Evolutionary conservation across 2,797 vertebrate genomes (phyloP), one percentile per base, ranked within the genome.

Genomic region (Sebastes matsubarae): DNA sequence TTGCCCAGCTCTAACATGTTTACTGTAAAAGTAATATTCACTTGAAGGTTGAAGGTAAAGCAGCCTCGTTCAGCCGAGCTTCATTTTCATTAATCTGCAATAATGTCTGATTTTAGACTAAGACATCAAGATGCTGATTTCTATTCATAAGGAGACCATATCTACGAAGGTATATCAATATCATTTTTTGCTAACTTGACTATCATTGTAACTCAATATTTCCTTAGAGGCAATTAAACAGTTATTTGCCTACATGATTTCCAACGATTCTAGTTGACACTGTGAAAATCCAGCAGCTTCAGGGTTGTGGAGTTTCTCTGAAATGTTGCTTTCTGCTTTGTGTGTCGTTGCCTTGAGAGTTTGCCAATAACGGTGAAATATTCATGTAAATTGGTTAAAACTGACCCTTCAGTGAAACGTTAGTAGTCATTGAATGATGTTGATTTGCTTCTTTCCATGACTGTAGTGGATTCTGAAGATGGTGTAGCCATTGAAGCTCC

Each of bases 391-490:
- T 5, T 50, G 14, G 60, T 38, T 34, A 7, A 55, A 42, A 29
- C 13, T 5, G 2, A 18, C 18, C 25, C 20, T 8, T 29, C 5
- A 13, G 61, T 0, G 14, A 64, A 68, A n/a, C 68, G 24, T 52
- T 52, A 4, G 10, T 66, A 9, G 12, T 52, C 12, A 58, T 81
- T 16, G n/a, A 52, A 34, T 76, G 38, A 55, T 73, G 60, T 67
- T 81, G 24, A 46, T 79, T 64, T 46, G 4, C 24, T 81, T 5
- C 16, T 79, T 36, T 80, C 80, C 84, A 13, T 79, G 72, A 81
- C 91, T 84, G 34, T 88, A 98, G 97, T 96, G 96, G 97, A 98
- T 90, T 95, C 97, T 89, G 96, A 97, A 86, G 97, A 97, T 94
- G 95, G 94, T 88, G 89, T 97, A 90, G 95, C 87, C 77, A 71